Evolutionary conservation across 2,797 vertebrate species (phyloP).

Genomic region (Diplodus sargus): DNA sequence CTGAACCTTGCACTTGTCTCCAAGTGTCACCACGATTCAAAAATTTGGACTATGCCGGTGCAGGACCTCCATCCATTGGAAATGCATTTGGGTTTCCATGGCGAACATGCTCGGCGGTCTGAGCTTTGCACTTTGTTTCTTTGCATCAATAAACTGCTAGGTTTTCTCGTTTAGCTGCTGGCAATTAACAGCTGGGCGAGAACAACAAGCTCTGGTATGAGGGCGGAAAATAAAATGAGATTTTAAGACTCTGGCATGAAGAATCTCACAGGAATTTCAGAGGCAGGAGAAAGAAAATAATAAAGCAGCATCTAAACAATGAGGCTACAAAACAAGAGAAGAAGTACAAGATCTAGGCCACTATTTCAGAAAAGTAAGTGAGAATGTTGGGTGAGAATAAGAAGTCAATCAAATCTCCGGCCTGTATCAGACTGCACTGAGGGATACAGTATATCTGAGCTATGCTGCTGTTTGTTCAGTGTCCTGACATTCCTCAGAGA

Average conservation of each 20-base stretch:
- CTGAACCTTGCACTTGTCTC: conserved; percentile 12
- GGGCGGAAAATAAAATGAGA: neutral
- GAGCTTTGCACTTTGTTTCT: conserved; percentile 15
- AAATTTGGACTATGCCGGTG: neutral
- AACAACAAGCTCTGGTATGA: conserved; percentile 25
- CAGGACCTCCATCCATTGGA: neutral
- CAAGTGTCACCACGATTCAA: neutral
- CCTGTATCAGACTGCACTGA: conserved; percentile 2
- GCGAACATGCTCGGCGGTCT: neutral
- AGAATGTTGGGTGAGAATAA: neutral
- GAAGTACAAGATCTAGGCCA: conserved; percentile 5
- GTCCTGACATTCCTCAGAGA: conserved; percentile 69
- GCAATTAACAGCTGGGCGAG: conserved; percentile 60
- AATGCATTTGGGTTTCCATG: conserved; percentile 29
- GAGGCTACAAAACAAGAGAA: neutral
- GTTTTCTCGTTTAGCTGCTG: conserved; percentile 53
- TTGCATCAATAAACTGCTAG: conserved; percentile 31
- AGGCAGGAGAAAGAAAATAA: conserved; percentile 31
- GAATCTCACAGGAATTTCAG: conserved; percentile 27
- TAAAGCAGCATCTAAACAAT: conserved; percentile 39
- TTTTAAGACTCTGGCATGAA: conserved; percentile 35
- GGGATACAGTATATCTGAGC: conserved; percentile 47
- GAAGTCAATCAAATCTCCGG: neutral
- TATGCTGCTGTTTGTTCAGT: conserved; percentile 55
- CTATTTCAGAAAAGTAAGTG: neutral